Base-by-base conservation (phyloP, 2,113 vertebrate species). In the Sebastes schlegelii region DNA sequence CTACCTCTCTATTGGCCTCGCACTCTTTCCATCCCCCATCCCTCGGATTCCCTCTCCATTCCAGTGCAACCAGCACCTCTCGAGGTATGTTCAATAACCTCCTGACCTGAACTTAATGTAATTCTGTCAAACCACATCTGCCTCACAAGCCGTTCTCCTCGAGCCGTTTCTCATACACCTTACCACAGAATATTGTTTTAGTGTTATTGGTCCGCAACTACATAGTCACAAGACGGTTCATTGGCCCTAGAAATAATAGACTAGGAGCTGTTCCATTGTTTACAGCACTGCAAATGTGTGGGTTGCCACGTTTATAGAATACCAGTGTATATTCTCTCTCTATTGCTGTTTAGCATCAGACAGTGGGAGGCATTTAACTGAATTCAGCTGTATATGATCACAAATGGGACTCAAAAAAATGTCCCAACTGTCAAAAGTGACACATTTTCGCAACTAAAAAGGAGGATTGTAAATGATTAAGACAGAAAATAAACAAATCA, bases 51-150 rank as follows among this genome's bases (percentile, higher is more conserved):
- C 34, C 54, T 34, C 13, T 58, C 51, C 40, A 16, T 69, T n/a
- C 57, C 54, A 49, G 8, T 42, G 61, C 63, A 66, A 66, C 43
- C 73, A 72, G 63, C 70, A 48, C 16, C 55, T 70, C 78, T 79
- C 2, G 21, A 82, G 72, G 79, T 83, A 58, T 77, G 57, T 80
- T 86, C 23, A 70, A 55, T 63, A 76, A 84, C 79, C 83, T 40
- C 19, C 10, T 72, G 75, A 92, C 83, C 75, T 69, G 40, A 49
- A 49, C 23, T 72, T 73, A 91, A 87, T 90, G 77, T 64, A 77
- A 75, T 68, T 91, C 85, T 86, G 79, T 87, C 80, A 81, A 84
- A 60, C 42, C 49, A 57, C 52, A 79, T 71, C 19, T 61, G 64
- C 71, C 21, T 66, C 55, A 46, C 23, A 42, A 26, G 40, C 63